Evolutionary conservation across 2,888 invertebrate genomes (phyloP).

Genomic region (Odontocolon sp.): DNA sequence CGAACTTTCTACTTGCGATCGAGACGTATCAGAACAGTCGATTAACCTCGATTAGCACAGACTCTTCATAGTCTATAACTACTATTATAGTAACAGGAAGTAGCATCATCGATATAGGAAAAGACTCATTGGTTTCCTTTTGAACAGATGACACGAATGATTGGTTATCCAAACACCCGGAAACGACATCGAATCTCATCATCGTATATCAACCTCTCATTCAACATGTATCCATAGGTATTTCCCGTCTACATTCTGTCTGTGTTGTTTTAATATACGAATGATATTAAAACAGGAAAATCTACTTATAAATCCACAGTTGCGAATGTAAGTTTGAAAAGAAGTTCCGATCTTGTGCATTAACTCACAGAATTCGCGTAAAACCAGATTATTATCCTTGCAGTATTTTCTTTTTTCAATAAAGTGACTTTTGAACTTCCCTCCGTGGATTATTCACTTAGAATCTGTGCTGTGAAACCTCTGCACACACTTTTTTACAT

Average conservation of each 20-base stretch:
- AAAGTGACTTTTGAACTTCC: constrained; percentile 8
- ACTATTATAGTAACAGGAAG: too few relatives aligned
- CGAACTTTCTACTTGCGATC: too few relatives aligned
- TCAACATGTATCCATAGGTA: not conserved
- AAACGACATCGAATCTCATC: not conserved
- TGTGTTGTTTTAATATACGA: constrained; percentile 31
- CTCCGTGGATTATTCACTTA: not conserved
- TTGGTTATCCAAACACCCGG: not conserved
- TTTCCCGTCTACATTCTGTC: constrained; percentile 19
- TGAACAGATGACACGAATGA: too few relatives aligned
- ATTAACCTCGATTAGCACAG: too few relatives aligned
- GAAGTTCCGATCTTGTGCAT: not conserved
- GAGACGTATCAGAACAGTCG: too few relatives aligned
- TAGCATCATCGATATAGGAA: too few relatives aligned
- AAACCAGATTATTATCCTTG: constrained; percentile 45
- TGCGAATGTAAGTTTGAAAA: not conserved
- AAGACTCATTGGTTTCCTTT: too few relatives aligned
- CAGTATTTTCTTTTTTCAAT: constrained; percentile 44
- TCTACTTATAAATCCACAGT: not conserved
- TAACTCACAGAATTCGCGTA: not conserved
- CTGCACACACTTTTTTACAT: not conserved
- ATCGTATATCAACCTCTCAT: not conserved
- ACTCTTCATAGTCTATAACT: too few relatives aligned
- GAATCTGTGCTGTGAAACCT: not conserved
- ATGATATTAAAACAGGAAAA: not conserved